Percentiles rank a stretch among this genome's conserved stretches.
phyloP scores from a whole-genome alignment of 2,888 invertebrate species.

The Baccha elongata region DNA sequence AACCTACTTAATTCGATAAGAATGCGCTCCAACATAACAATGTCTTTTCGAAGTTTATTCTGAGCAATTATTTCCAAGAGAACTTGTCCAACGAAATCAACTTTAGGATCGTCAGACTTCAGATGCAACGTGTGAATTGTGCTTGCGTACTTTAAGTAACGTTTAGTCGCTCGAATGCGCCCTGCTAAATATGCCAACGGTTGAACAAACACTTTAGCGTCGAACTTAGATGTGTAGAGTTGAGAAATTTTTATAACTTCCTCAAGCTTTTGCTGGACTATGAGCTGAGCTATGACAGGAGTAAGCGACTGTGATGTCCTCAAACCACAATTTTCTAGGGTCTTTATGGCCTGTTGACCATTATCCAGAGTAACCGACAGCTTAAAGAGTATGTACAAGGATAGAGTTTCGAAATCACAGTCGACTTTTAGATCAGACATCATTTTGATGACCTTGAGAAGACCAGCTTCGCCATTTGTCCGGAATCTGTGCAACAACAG shows the following conservation, averaged over 20 bases:
- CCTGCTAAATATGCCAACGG: constrained; percentile 83
- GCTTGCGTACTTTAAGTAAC: constrained; percentile 83
- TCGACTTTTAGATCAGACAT: constrained; percentile 84
- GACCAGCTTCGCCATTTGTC: constrained; percentile 83
- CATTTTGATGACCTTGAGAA: constrained; percentile 83
- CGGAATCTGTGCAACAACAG: constrained; percentile 83
- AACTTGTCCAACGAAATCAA: constrained; percentile 85
- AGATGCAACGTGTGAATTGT: constrained; percentile 83
- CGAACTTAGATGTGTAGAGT: constrained; percentile 83
- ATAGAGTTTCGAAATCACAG: constrained; percentile 85
- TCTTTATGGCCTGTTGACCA: constrained; percentile 76
- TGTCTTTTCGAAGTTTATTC: constrained; percentile 82
- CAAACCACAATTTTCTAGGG: constrained; percentile 77
- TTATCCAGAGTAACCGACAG: constrained; percentile 78
- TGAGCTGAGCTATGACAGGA: constrained; percentile 77
- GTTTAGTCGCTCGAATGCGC: constrained; percentile 81
- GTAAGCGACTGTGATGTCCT: constrained; percentile 76
- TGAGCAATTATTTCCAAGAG: constrained; percentile 83
- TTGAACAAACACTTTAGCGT: constrained; percentile 83
- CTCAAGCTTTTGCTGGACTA: constrained; percentile 77
- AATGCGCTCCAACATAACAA: constrained; percentile 81
- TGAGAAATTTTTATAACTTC: constrained; percentile 76
- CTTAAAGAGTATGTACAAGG: constrained; percentile 84
- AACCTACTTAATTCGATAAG: constrained; percentile 81
- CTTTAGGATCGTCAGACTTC: constrained; percentile 82